A percentile compares a stretch with the other conserved stretches of the same genome.
These are phyloP conservation scores for Lymantria dispar DNA, from an alignment of 2,888 invertebrate species.

Conservation along the genomic window DNA sequence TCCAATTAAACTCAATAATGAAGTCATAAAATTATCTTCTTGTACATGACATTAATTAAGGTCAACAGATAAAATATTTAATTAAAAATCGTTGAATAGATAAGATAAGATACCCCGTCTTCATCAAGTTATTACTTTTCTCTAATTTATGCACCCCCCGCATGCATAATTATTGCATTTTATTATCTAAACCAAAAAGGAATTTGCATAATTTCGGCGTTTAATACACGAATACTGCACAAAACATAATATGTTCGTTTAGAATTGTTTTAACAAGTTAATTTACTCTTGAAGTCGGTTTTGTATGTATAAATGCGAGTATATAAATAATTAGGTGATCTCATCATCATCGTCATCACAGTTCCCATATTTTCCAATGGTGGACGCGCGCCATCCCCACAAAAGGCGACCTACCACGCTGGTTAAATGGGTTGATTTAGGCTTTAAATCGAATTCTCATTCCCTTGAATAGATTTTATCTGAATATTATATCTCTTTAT, in stretches of 20 bases:
- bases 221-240: conserved; percentile 32
- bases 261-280: too few species aligned
- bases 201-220: conserved; percentile 58
- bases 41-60: conserved; percentile 8
- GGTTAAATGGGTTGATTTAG: too few species aligned
- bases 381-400: too few species aligned
- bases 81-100: conserved; percentile 30
- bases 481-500: too few species aligned
- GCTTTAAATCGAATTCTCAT: too few species aligned
- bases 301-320: too few species aligned
- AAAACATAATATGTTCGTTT: not conserved
- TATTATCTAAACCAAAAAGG: conserved; percentile 60
- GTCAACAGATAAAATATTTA: conserved; percentile 24
- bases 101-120: conserved; percentile 51
- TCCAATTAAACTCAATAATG: not conserved
- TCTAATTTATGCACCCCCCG: conserved; percentile 76
- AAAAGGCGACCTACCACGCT: too few species aligned
- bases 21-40: not conserved
- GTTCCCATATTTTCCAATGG: too few species aligned
- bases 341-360: too few species aligned
- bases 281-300: not conserved
- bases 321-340: too few species aligned
- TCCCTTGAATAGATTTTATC: too few species aligned
- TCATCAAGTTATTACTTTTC: conserved; percentile 66
- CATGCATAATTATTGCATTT: conserved; percentile 59